Base-by-base conservation (phyloP, 2,113 vertebrate genomes). In the Lota lota region DNA sequence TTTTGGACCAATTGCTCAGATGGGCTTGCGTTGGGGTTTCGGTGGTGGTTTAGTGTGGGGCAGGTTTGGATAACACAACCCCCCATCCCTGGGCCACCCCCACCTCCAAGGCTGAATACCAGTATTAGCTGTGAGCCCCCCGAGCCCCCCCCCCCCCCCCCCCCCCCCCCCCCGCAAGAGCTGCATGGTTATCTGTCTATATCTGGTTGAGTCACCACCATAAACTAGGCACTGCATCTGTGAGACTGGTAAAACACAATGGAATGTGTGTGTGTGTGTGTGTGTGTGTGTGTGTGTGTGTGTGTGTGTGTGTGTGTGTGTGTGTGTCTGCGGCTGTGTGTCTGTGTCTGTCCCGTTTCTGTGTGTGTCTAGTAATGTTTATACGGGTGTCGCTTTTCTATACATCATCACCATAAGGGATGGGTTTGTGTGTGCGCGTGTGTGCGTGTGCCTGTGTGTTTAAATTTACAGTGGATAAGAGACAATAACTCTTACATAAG, bases 401-500 rank as follows among this genome's bases (percentile, higher is more conserved):
- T 53, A 53, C 50, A 53, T 53, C 50, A 53, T 53, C 50, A 53
- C 50, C 50, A 53, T 17, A 12, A 53, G 50, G 50, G 17, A 17
- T 53, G 5, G 17, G 50, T 28, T 3, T 28, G 24, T 28, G 24
- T 28, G 2, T 28, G 2, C 4, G 28, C 6, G 28, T 28, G 28
- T 19, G 61, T 22, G 58, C 40, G 58, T 11, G 59, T 61, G 59
- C 11, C 19, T 61, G 59, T 12, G 59, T 61, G 21, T 22, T 87
- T 84, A 83, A 83, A 89, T 83, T 83, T 79, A 85, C 68, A 74
- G 77, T 68, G 76, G 75, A 76, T 66, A 60, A 80, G 75, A 81
- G 82, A 85, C 76, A 75, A 84, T 87, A 87, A 90, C 83, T 87
- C 85, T 88, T 83, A 87, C 79, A 85, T 85, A 83, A 90, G 87